Evolutionary conservation across 2,113 vertebrate species (phyloP), one percentile per base, ranked within the genome.

Genomic region (Callaeas wilsoni): DNA sequence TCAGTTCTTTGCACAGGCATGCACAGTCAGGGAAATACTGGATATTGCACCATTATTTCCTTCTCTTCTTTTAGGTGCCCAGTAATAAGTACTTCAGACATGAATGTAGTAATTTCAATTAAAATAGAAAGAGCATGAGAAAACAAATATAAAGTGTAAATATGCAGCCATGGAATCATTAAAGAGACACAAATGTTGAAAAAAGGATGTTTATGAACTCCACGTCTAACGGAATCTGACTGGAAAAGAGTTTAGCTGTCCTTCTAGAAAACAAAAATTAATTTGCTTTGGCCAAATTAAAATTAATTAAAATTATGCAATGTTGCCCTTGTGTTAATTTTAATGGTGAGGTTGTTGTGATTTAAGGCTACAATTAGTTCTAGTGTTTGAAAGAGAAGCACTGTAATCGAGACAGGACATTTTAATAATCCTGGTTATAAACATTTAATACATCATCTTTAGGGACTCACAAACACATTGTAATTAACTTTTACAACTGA

Each of bases 401-500:
- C 98, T 98, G 98, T 99, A 99, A 99, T 98, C 97, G 98, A 99
- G 98, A 98, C 98, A 98, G 98, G 98, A 99, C 98, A 98, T 98
- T 99, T 99, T 99, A 98, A 99, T 99, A 98, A 99, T 99, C 98
- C 98, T 98, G 98, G 98, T 98, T 99, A 99, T 99, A 99, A 99
- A 98, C 98, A 99, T 98, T 98, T 98, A 99, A 98, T 98, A 98
- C 98, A 98, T 98, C 98, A 98, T 98, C 98, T 99, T 99, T 99
- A 98, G 97, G 98, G 98, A 99, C 98, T 98, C 98, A 98, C 98
- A 99, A 99, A 99, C 98, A 99, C 98, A 98, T 98, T 98, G 98
- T 98, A 99, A 99, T 99, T 99, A 99, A 98, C 98, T 99, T 99
- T 99, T 99, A 99, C 98, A 98, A 98, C 98, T 98, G 98, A 98